phyloP scores from a whole-genome alignment of 2,113 vertebrate genomes.

The Phasianus colchicus region DNA sequence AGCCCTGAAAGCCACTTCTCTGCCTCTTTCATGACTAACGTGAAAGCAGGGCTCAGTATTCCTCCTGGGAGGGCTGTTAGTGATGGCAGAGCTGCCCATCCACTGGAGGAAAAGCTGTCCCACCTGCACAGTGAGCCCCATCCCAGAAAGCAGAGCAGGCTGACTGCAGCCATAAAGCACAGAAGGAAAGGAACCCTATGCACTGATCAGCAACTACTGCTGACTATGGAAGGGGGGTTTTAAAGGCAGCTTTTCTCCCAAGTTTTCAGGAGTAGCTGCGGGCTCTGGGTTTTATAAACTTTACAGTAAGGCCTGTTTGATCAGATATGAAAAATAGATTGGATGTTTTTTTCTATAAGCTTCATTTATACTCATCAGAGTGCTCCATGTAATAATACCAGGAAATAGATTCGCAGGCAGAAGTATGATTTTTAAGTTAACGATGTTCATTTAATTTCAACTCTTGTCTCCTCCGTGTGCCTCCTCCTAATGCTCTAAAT shows the following conservation, averaged over 20 bases:
- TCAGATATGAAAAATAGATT: conserved; percentile 38
- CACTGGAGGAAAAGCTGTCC: conserved; percentile 78
- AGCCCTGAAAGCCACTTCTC: conserved; percentile 72
- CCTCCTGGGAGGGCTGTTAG: background rate
- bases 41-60: conserved; percentile 43
- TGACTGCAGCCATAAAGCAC: conserved; percentile 64
- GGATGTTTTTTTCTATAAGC: conserved; percentile 30
- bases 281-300: background rate
- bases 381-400: conserved; percentile 50
- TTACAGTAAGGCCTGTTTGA: background rate
- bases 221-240: background rate
- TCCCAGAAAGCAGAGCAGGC: conserved; percentile 68
- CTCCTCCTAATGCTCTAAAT: conserved; percentile 67
- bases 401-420: conserved; percentile 61
- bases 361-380: conserved; percentile 63
- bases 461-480: conserved; percentile 57
- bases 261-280: background rate
- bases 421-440: conserved; percentile 69
- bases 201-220: background rate
- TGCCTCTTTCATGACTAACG: conserved; percentile 47
- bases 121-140: conserved; percentile 73
- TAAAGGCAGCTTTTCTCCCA: background rate
- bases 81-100: conserved; percentile 52
- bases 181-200: rapidly evolving
- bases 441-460: conserved; percentile 73